Conservation (phyloP, 2,113 vertebrate species). For the Erpornis zantholeuca region DNA sequence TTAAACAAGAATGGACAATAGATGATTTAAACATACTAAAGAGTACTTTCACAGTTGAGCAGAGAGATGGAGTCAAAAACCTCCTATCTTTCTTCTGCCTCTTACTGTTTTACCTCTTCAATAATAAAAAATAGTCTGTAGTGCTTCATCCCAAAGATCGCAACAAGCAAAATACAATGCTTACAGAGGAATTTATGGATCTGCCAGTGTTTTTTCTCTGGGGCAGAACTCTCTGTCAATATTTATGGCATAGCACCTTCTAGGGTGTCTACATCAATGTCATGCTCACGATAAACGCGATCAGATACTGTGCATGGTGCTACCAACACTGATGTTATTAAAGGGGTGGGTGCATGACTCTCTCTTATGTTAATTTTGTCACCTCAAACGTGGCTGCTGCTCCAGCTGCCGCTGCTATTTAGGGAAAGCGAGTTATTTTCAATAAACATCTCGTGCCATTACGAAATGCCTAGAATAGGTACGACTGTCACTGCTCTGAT, state of each 20-base stretch:
- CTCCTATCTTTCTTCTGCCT: background rate
- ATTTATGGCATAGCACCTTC: background rate
- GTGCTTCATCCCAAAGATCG: background rate
- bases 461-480: slow-evolving; percentile 22
- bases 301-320: background rate
- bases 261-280: background rate
- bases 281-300: background rate
- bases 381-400: background rate
- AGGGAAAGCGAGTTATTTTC: slow-evolving; percentile 14
- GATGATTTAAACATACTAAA: background rate
- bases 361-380: slow-evolving; percentile 12
- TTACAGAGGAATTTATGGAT: background rate
- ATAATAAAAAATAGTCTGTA: background rate
- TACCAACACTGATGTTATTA: background rate
- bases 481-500: background rate
- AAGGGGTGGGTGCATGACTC: background rate
- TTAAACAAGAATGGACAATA: background rate
- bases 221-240: background rate
- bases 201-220: background rate
- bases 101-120: background rate
- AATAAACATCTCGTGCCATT: background rate
- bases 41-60: background rate
- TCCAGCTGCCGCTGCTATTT: slow-evolving; percentile 8
- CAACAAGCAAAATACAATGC: background rate
- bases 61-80: background rate